These are phyloP conservation scores for Cairina moschata DNA, from an alignment of 2,113 vertebrate genomes.

Conservation along the genomic window DNA sequence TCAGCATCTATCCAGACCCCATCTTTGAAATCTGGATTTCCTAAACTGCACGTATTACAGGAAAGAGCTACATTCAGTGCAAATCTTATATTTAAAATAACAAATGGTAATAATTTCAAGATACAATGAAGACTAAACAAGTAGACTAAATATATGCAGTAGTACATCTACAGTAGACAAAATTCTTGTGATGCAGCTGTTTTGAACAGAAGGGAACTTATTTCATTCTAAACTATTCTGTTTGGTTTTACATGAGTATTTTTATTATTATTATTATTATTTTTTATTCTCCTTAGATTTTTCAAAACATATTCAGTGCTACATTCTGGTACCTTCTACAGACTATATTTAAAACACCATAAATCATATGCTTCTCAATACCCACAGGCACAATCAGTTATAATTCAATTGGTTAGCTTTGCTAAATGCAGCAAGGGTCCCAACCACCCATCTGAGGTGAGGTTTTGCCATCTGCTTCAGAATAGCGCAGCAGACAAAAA, in stretches of 20 bases:
- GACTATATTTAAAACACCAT: constrained; percentile 22
- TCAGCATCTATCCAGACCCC: constrained; percentile 18
- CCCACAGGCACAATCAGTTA: not conserved
- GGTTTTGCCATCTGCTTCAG: constrained; percentile 65
- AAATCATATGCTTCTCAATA: constrained; percentile 10
- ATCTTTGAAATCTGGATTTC: not conserved
- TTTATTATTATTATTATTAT: not conserved
- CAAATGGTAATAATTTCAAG: not conserved
- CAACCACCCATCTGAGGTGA: constrained; percentile 56
- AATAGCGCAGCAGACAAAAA: constrained; percentile 49
- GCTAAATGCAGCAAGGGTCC: constrained; percentile 50
- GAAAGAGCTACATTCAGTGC: not conserved
- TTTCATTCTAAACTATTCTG: not conserved
- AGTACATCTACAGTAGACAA: not conserved
- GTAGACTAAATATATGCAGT: not conserved
- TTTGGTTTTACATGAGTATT: not conserved
- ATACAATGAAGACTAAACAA: not conserved
- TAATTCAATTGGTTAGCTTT: constrained; percentile 49
- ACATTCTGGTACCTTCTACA: not conserved
- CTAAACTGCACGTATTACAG: not conserved
- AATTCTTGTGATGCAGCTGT: not conserved
- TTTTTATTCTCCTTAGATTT: not conserved
- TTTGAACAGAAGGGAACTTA: not conserved
- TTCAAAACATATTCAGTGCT: not conserved
- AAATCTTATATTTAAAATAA: not conserved